Percentiles rank a stretch among this genome's conserved stretches.
phyloP scores from a whole-genome alignment of 1,140 invertebrate genomes.

The Sycophila sp. region DNA sequence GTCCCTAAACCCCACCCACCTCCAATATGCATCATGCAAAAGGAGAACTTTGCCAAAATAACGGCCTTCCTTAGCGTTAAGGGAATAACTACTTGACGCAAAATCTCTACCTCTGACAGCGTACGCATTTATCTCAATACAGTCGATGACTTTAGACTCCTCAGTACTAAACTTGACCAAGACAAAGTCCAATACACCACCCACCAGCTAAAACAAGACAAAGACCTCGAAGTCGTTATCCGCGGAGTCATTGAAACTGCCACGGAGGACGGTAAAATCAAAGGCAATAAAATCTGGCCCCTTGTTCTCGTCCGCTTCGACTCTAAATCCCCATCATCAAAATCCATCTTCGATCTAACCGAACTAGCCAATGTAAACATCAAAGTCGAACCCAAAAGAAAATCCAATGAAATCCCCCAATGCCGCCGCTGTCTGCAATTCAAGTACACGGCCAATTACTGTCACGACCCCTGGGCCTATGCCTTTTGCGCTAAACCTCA shows the following conservation, averaged over 20 bases:
- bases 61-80: background rate
- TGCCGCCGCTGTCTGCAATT: constrained; percentile 1
- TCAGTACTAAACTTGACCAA: background rate
- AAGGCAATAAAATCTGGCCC: too few relatives aligned
- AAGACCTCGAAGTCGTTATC: background rate
- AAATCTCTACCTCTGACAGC: background rate
- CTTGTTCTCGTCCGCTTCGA: too few relatives aligned
- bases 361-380: constrained; percentile 1
- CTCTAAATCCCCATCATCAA: too few relatives aligned
- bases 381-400: background rate
- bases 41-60: background rate
- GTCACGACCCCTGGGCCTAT: background rate
- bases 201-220: background rate
- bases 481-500: constrained; percentile 8
- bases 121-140: background rate
- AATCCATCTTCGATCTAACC: too few relatives aligned
- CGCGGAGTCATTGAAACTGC: background rate
- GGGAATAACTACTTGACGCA: background rate
- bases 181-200: background rate
- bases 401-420: constrained; percentile 27
- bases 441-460: background rate
- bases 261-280: too few relatives aligned
- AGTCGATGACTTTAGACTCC: background rate
- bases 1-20: background rate
- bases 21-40: background rate